Evolutionary conservation across 2,113 vertebrate species (phyloP), one percentile per base, ranked within the genome.

Genomic region (Mystacornis crossleyi): DNA sequence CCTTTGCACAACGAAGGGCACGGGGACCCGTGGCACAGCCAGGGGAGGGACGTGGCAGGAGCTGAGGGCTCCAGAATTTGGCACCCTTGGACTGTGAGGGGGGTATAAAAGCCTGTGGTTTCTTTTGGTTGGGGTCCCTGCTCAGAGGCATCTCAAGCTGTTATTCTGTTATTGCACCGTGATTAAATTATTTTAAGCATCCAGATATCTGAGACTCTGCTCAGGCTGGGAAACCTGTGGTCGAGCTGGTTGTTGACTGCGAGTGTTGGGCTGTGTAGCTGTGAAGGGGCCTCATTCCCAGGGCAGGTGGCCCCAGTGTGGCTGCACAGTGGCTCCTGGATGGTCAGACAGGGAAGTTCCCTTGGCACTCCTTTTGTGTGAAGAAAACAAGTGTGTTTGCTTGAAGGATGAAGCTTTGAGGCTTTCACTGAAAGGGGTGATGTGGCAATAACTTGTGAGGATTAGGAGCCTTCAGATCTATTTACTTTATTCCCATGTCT

Each of bases 181-280:
- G 11, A 36, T 45, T 10, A 33, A 15, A 53, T 77, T 12, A 18
- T 67, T 67, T 18, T 26, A 33, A 33, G 14, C 33, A 15, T 43
- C 14, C 2, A 12, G 14, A 3, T 3, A 21, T 8, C 17, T 36
- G 45, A 75, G 25, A 8, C 13, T 47, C 12, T 42, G 51, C 45
- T 31, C 53, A 42, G 53, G 79, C 51, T 70, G 54, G 79, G 65
- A 6, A 33, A 9, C 29, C 29, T 43, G 43, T 31, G 60, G n/a
- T n/a, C n/a, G n/a, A n/a, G n/a, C n/a, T n/a, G n/a, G 6, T 1
- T n/a, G 28, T 2, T 48, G 58, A 0, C 14, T 55, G 42, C 12
- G 51, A 13, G 58, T 12, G 28, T 18, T 64, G 69, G 48, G 48
- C 29, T 65, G 15, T 62, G 38, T 4, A 9, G 45, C 12, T 42